Evolutionary conservation across 2,888 invertebrate species (phyloP), one percentile per base, ranked within the genome.

Genomic region (Brachyptera putata): DNA sequence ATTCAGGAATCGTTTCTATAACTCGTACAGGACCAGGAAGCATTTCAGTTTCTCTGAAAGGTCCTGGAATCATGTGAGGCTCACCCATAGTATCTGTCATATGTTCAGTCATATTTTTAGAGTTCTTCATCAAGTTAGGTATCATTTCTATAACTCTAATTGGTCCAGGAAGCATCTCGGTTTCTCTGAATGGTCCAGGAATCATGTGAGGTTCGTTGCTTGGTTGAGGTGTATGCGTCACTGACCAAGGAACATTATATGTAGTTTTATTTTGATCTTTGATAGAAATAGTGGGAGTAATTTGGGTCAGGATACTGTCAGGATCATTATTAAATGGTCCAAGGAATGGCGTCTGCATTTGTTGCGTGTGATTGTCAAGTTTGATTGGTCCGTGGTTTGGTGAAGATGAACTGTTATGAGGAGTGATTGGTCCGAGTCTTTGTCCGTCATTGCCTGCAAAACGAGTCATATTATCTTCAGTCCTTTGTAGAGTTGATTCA

Each of bases 261-360:
- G 7, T 14, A 3, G 22, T 22, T 22, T 57, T 41, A 25, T 57
- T 22, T 48, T 16, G 48, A 24, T 41, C 50, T 25, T 24, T 24
- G 18, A 30, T 57, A 39, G n/a, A n/a, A n/a, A n/a, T n/a, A n/a
- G n/a, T n/a, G n/a, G n/a, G n/a, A n/a, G n/a, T n/a, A n/a, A n/a
- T n/a, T n/a, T n/a, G n/a, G n/a, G n/a, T n/a, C n/a, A n/a, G n/a
- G n/a, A n/a, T n/a, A n/a, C n/a, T n/a, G n/a, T n/a, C n/a, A n/a
- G n/a, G n/a, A n/a, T n/a, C n/a, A n/a, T n/a, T n/a, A n/a, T n/a
- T n/a, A 14, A 49, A 41, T 13, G 57, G 60, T 7, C 60, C 60
- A 14, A 59, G 43, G 16, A 39, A 30, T 7, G 63, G 61, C 13
- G 61, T 61, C 11, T 60, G 61, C 56, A 61, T 61, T 13, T 37